Evolutionary conservation across 2,797 vertebrate genomes (phyloP), one percentile per base, ranked within the genome.

Genomic region (Halcyon leucocephala): DNA sequence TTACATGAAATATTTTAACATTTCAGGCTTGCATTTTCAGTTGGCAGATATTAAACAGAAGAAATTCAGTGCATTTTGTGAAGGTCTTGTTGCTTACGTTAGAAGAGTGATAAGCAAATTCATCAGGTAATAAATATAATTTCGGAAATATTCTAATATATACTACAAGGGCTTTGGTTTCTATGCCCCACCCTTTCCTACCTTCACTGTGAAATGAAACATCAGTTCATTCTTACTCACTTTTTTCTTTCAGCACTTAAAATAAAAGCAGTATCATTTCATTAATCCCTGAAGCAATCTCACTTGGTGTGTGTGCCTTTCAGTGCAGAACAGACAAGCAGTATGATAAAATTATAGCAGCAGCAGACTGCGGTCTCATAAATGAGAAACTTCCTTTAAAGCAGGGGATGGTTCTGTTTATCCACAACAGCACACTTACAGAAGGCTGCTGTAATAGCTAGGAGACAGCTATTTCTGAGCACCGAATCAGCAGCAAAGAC

Each of bases 211-310:
- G 80, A 86, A 86, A 89, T 37, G 25, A 90, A 91, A 79, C 9
- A 8, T 37, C 42, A 42, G 22, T 70, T 90, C 55, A 60, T 73
- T 92, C 51, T 80, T 77, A 62, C 14, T 73, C 28, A 57, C 15
- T 77, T 31, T 85, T 85, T 94, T 74, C 77, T 90, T 94, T 76
- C 35, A 85, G 9, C 54, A n/a, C 26, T 92, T 89, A 20, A 81
- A 71, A 78, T 46, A 83, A 48, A 90, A 82, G 33, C 70, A 82
- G 26, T 52, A 64, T 76, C 0, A 71, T 85, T 87, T 93, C 64
- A 93, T 84, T 90, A 96, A 88, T 78, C 8, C n/a, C 66, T 67
- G 72, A 80, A 78, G 86, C 91, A 94, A 88, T 51, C 33, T 95
- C 86, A 85, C 64, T 73, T 82, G 19, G 61, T 46, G 41, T 66